Percentiles rank a stretch among this genome's conserved stretches.
These are phyloP conservation scores for Sorex fumeus DNA, from an alignment of 2,113 vertebrate species.

Conservation along the genomic window DNA sequence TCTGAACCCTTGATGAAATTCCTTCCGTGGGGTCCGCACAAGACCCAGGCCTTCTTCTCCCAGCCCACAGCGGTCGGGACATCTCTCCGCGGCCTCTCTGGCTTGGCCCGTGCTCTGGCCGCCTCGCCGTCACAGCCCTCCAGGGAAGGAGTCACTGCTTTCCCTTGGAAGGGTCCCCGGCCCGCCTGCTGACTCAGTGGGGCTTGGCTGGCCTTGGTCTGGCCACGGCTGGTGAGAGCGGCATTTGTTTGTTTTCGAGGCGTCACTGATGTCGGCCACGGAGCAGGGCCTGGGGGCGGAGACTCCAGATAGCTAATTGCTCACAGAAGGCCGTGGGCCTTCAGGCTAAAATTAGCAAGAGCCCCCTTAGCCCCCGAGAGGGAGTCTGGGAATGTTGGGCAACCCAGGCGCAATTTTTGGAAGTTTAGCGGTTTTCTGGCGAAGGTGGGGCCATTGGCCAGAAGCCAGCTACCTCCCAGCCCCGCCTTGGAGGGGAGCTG, in stretches of 20 bases:
- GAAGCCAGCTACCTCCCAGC: slow-evolving; percentile 91
- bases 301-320: slow-evolving; percentile 82
- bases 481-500: background rate
- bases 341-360: slow-evolving; percentile 89
- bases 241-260: slow-evolving; percentile 78
- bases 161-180: background rate
- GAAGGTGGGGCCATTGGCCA: slow-evolving; percentile 91
- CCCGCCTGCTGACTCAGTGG: background rate
- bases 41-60: no score
- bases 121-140: no score
- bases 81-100: no score
- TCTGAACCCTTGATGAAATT: no score
- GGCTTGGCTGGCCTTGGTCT: background rate
- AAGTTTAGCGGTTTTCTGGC: slow-evolving; percentile 88
- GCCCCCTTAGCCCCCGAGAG: slow-evolving; percentile 84
- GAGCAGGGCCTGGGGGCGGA: slow-evolving; percentile 69
- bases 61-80: no score
- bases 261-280: slow-evolving; percentile 65
- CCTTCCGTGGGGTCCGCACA: no score
- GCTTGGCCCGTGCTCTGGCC: no score
- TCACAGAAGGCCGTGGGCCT: slow-evolving; percentile 73
- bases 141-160: background rate
- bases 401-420: slow-evolving; percentile 88
- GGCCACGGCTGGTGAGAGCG: background rate
- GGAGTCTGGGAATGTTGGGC: slow-evolving; percentile 91